A percentile compares a stretch with the other conserved stretches of the same genome.
phyloP scores from a whole-genome alignment of 1,140 invertebrate species.

The Spodoptera frugiperda region DNA sequence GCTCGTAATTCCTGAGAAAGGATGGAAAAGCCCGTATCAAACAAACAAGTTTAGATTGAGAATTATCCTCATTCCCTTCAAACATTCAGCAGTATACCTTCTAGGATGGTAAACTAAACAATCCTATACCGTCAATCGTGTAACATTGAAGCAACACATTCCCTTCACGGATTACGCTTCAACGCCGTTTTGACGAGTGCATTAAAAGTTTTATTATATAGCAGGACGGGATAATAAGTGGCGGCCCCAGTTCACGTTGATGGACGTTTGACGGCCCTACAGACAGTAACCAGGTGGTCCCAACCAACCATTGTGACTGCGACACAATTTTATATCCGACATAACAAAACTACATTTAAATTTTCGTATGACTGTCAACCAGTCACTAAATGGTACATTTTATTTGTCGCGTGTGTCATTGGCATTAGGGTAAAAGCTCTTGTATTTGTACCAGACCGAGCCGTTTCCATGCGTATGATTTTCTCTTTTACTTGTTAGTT shows the following conservation, averaged over 20 bases:
- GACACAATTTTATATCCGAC: slow-evolving; percentile 38
- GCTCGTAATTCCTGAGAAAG: too few species aligned
- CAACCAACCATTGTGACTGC: slow-evolving; percentile 37
- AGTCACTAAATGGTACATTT: slow-evolving; percentile 41
- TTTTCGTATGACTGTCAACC: slow-evolving; percentile 31
- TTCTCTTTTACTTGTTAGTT: slow-evolving; percentile 47
- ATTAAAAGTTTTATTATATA: slow-evolving; percentile 65
- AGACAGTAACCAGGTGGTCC: slow-evolving; percentile 71
- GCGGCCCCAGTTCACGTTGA: slow-evolving; percentile 43
- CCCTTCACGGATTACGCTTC: slow-evolving; percentile 49
- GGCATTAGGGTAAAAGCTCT: slow-evolving; percentile 47
- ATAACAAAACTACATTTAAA: slow-evolving; percentile 39
- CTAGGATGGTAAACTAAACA: background rate
- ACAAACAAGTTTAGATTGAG: background rate
- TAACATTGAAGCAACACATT: slow-evolving; percentile 35
- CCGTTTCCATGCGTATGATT: slow-evolving; percentile 43
- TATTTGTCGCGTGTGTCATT: slow-evolving; percentile 51
- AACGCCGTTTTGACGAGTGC: slow-evolving; percentile 60
- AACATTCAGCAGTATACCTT: background rate
- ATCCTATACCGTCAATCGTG: background rate
- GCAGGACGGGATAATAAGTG: slow-evolving; percentile 59
- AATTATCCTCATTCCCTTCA: background rate
- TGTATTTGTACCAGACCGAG: slow-evolving; percentile 36
- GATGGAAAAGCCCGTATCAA: too few species aligned
- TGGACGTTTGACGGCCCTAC: slow-evolving; percentile 60